Evolutionary conservation across 2,113 vertebrate species (phyloP).

Genomic region (Hypomesus transpacificus): DNA sequence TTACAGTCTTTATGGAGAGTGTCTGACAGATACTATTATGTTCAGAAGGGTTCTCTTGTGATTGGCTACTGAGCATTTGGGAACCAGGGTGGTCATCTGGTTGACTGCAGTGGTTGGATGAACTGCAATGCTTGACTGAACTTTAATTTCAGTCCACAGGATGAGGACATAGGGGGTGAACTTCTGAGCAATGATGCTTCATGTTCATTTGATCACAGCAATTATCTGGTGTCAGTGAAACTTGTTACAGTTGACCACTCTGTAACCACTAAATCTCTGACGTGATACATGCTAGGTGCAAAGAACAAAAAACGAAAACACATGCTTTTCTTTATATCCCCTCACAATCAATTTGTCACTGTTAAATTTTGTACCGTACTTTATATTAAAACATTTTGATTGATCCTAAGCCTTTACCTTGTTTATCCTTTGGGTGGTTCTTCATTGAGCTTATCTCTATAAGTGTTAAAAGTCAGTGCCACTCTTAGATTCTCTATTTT

Average conservation of each 20-base stretch:
- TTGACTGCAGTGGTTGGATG: constrained; percentile 38
- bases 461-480: too few species aligned
- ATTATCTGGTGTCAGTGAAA: not conserved
- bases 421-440: too few species aligned
- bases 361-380: too few species aligned
- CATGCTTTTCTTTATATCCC: not conserved
- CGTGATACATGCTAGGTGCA: too few species aligned
- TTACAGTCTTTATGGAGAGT: not conserved
- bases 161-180: constrained; percentile 16
- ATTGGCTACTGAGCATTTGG: constrained; percentile 25
- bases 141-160: constrained; percentile 32
- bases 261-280: not conserved
- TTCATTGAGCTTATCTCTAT: too few species aligned
- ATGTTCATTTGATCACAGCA: constrained; percentile 2
- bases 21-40: constrained; percentile 31
- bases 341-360: too few species aligned
- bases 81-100: constrained; percentile 21
- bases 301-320: too few species aligned
- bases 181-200: not conserved
- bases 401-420: too few species aligned
- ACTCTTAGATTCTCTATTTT: constrained; percentile 40
- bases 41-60: constrained; percentile 11
- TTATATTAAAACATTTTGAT: too few species aligned
- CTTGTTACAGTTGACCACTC: not conserved
- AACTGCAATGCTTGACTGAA: constrained; percentile 36